phyloP scores from a whole-genome alignment of 2,888 invertebrate genomes.

The Lasius platythorax region DNA sequence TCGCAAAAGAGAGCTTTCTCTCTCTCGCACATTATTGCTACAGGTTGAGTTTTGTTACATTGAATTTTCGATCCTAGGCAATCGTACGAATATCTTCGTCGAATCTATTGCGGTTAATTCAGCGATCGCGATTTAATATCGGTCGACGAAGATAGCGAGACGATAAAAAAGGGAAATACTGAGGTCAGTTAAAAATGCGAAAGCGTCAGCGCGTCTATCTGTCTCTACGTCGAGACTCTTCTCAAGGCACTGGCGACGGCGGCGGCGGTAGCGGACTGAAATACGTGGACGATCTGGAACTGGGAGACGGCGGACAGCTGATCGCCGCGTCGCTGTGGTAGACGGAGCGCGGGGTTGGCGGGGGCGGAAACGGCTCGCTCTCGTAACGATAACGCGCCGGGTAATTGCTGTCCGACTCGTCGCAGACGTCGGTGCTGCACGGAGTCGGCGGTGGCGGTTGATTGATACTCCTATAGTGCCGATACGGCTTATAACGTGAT shows the following conservation, averaged over 20 bases:
- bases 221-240: not conserved
- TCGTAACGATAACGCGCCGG: conserved; percentile 88
- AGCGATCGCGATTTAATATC: conserved; percentile 9
- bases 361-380: conserved; percentile 92
- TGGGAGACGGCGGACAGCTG: conserved; percentile 89
- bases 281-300: conserved; percentile 92
- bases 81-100: not conserved
- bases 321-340: conserved; percentile 91
- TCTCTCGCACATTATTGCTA: not conserved
- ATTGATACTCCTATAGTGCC: conserved; percentile 92
- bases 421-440: conserved; percentile 97
- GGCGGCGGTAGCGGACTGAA: conserved; percentile 94
- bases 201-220: not conserved
- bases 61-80: not conserved
- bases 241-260: conserved; percentile 92
- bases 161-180: not conserved
- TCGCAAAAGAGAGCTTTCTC: not conserved
- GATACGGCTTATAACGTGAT: conserved; percentile 90
- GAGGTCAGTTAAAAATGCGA: not conserved
- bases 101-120: not conserved
- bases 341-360: conserved; percentile 92
- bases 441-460: conserved; percentile 98
- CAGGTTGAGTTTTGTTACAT: not conserved
- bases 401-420: conserved; percentile 94
- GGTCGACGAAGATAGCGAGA: not conserved